Base-by-base conservation (phyloP, 2,888 invertebrate genomes). In the Cosmopolites sordidus region DNA sequence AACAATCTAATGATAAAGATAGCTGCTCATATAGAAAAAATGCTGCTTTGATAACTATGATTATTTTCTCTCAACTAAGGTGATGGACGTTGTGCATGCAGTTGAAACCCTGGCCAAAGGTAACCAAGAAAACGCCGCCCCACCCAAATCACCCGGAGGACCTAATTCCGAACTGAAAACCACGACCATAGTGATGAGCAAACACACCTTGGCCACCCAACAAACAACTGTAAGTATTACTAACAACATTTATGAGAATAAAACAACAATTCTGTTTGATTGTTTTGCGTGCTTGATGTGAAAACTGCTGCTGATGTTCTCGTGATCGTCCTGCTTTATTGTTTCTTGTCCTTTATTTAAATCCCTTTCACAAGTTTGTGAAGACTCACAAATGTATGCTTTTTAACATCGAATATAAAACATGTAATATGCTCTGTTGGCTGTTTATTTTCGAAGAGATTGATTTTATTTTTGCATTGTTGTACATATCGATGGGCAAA, bases 141-240 rank as follows among this genome's bases (percentile, higher is more conserved):
- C 83, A 47, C 90, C 90, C 17, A 89, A 86, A 65, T 90, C 91
- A 49, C 91, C 91, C 0, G 79, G 79, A 46, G 80, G 80, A 54
- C 76, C 80, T 16, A 77, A 74, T 62, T 73, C 76, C 33, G 76
- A 75, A 62, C 63, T 75, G 62, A 93, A 93, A 78, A 93, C 92
- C 52, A 93, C 93, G 60, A 93, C 92, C 9, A 88, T 93, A 65
- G 92, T 93, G 51, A 92, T 93, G 91, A 92, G 91, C 73, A 92
- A 92, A 73, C 93, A 93, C 74, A 92, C 92, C 51, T 78, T 91
- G 65, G 90, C 89, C 66, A 82, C 85, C 68, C 86, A 86, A 75
- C 79, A 76, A 62, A 73, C 75, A 58, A 76, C 78, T 73, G 81
- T 82, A 72, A 79, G 81, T 79, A 49, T 47, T 8, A 22, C 22